phyloP scores from a whole-genome alignment of 2,888 invertebrate species.

The Thecophora atra region DNA sequence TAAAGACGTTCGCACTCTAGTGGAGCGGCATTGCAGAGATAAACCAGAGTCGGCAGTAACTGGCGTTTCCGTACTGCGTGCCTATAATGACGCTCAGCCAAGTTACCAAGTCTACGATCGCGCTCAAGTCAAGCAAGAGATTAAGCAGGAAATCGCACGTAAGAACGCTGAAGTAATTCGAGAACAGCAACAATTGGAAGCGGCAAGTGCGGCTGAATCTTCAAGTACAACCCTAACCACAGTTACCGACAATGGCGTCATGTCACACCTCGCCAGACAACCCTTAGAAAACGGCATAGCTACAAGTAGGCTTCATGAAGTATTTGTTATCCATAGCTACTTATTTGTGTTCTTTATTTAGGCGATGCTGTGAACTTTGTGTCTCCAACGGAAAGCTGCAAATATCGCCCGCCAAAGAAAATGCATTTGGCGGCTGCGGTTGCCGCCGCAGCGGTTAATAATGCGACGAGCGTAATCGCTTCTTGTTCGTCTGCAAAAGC shows the following conservation, averaged over 20 bases:
- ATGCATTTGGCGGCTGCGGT: conserved; percentile 61
- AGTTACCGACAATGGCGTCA: conserved; percentile 45
- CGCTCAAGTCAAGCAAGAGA: conserved; percentile 60
- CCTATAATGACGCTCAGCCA: conserved; percentile 50
- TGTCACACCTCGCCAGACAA: conserved; percentile 57
- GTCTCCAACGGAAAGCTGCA: conserved; percentile 58
- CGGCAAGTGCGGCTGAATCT: conserved; percentile 53
- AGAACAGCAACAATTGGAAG: conserved; percentile 56
- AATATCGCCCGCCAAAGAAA: conserved; percentile 61
- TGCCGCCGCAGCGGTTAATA: conserved; percentile 56
- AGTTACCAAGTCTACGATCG: conserved; percentile 59
- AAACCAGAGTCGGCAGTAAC: conserved; percentile 84
- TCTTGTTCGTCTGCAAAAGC: conserved; percentile 46
- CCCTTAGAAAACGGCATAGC: conserved; percentile 54
- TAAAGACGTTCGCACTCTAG: conserved; percentile 86
- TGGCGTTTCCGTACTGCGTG: conserved; percentile 78
- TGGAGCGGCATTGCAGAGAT: conserved; percentile 89
- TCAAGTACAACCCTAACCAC: conserved; percentile 44
- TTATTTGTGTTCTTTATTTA: not conserved
- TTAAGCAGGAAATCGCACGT: conserved; percentile 60
- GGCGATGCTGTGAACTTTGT: conserved; percentile 51
- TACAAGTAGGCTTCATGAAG: conserved; percentile 35
- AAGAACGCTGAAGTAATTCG: conserved; percentile 59
- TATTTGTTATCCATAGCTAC: not conserved
- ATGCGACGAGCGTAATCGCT: conserved; percentile 56